Conservation (phyloP, 2,113 vertebrate species). For the Gnathonemus longibarbis region DNA sequence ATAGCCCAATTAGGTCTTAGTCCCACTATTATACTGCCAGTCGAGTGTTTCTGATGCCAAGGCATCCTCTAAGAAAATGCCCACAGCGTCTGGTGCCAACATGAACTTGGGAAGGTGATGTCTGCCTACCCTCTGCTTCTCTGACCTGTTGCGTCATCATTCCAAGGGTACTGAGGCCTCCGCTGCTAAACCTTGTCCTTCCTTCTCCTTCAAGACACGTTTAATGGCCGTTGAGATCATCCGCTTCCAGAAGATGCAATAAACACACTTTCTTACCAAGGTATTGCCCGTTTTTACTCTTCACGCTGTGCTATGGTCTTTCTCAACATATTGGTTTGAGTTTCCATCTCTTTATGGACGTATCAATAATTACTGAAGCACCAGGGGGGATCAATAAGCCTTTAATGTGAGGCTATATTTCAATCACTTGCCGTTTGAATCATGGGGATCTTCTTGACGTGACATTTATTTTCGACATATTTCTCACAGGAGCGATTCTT, state of each 20-base stretch:
- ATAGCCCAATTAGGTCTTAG: constrained; percentile 5
- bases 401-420: constrained; percentile 67
- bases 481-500: constrained; percentile 44
- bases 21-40: background rate
- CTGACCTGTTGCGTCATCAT: background rate
- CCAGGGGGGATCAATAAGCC: constrained; percentile 59
- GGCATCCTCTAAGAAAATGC: background rate
- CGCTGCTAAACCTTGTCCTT: background rate
- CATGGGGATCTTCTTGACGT: constrained; percentile 43
- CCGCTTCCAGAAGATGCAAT: background rate
- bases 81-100: background rate
- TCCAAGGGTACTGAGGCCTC: background rate
- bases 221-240: background rate
- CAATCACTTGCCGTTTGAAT: constrained; percentile 67
- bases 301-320: constrained; percentile 28
- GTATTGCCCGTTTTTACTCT: background rate
- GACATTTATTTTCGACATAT: constrained; percentile 56
- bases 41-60: background rate
- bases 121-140: background rate
- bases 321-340: constrained; percentile 49
- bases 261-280: background rate
- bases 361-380: constrained; percentile 66
- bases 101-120: background rate
- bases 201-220: background rate
- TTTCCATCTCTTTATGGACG: constrained; percentile 51